phyloP scores from a whole-genome alignment of 1,140 invertebrate genomes.

The Aradophagus sp. region DNA sequence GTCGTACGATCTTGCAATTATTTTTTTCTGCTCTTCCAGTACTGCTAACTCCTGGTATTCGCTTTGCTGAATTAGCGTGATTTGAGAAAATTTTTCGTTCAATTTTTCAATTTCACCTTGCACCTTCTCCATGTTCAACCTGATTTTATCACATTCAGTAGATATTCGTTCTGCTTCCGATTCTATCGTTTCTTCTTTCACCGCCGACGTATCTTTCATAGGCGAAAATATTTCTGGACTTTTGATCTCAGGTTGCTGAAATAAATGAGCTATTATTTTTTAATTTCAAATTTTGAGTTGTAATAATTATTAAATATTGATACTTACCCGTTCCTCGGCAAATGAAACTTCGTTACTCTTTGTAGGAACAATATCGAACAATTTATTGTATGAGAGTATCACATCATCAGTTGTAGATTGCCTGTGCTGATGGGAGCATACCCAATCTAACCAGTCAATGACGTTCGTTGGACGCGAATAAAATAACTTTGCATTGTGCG shows the following conservation, averaged over 20 bases:
- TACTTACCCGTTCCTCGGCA: conserved; percentile 3
- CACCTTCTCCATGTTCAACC: conserved; percentile 62
- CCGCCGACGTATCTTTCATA: no score
- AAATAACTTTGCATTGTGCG: conserved; percentile 65
- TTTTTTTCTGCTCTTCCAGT: conserved; percentile 72
- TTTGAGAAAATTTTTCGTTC: conserved; percentile 63
- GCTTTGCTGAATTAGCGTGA: conserved; percentile 59
- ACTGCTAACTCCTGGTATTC: conserved; percentile 72
- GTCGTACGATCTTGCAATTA: conserved; percentile 79
- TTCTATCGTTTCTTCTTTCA: conserved; percentile 26
- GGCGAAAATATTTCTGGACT: conserved; percentile 14
- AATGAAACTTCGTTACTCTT: conserved; percentile 53
- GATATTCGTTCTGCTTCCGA: conserved; percentile 50
- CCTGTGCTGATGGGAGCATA: conserved; percentile 57
- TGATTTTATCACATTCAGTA: conserved; percentile 66
- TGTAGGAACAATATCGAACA: conserved; percentile 43
- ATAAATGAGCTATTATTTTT: not conserved
- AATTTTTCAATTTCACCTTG: conserved; percentile 69
- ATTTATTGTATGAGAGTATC: conserved; percentile 8
- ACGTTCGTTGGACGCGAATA: conserved; percentile 60
- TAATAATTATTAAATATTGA: conserved; percentile 2
- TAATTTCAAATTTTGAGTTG: not conserved
- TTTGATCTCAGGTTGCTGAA: conserved; percentile 9
- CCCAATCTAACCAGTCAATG: conserved; percentile 67
- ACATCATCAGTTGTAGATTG: conserved; percentile 4